Percentiles rank a stretch among this genome's conserved stretches.
These are phyloP conservation scores for Lasioglossum malachurum DNA, from an alignment of 2,888 invertebrate species.

Conservation along the genomic window DNA sequence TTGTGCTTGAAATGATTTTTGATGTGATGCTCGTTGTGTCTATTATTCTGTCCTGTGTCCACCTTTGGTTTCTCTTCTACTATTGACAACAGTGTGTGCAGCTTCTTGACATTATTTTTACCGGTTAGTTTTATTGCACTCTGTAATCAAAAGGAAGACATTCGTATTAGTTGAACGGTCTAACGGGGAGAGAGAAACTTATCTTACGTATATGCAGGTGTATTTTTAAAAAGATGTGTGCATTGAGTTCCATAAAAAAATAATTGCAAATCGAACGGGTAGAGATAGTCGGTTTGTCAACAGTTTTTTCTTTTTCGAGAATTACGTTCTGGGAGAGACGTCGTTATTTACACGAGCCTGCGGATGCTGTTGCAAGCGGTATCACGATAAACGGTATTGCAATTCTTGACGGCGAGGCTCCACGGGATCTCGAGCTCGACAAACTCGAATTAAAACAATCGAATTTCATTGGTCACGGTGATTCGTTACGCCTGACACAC, in stretches of 20 bases:
- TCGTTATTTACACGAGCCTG: slow-evolving; percentile 37
- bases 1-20: slow-evolving; percentile 84
- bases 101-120: slow-evolving; percentile 87
- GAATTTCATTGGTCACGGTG: slow-evolving; percentile 40
- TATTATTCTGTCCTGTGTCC: slow-evolving; percentile 86
- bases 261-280: not conserved
- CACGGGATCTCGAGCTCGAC: slow-evolving; percentile 9
- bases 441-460: slow-evolving; percentile 41
- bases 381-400: slow-evolving; percentile 46
- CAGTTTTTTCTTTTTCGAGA: not conserved
- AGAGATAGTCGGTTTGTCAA: not conserved
- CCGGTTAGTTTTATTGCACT: slow-evolving; percentile 87
- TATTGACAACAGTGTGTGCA: slow-evolving; percentile 86
- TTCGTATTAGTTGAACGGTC: not conserved
- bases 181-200: not conserved
- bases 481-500: slow-evolving; percentile 17
- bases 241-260: not conserved
- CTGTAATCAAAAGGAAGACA: slow-evolving; percentile 80
- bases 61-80: slow-evolving; percentile 87
- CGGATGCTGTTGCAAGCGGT: slow-evolving; percentile 39
- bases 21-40: slow-evolving; percentile 85
- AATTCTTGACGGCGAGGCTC: slow-evolving; percentile 28
- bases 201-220: not conserved
- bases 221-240: not conserved
- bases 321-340: slow-evolving; percentile 19